Percentiles rank a stretch among this genome's conserved stretches.
Evolutionary conservation across 2,797 vertebrate species (phyloP).

Genomic region (Danio aesculapii): DNA sequence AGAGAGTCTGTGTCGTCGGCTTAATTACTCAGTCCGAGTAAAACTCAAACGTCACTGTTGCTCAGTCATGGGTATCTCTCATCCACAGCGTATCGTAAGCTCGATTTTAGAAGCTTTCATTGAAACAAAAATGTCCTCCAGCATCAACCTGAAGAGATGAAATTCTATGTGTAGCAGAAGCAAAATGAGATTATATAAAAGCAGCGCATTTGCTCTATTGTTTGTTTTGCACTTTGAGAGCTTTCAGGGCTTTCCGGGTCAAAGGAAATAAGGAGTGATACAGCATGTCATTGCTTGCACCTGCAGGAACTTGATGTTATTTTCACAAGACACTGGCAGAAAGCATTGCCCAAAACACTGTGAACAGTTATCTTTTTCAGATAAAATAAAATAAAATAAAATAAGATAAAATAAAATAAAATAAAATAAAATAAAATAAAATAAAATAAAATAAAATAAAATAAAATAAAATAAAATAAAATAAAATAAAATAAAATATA

Average conservation of each 20-base stretch:
- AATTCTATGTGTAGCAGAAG: conserved; percentile 1
- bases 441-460: background rate
- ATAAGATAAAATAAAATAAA: too few relatives aligned
- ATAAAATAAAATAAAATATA: too few relatives aligned
- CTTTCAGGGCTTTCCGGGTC: conserved; percentile 7
- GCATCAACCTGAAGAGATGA: conserved; percentile 12
- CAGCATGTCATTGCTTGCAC: conserved; percentile 16
- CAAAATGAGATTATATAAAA: conserved; percentile 38
- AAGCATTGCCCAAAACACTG: background rate
- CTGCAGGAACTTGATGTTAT: conserved; percentile 15
- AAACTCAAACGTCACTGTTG: conserved; percentile 49
- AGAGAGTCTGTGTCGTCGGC: conserved; percentile 42
- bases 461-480: too few relatives aligned
- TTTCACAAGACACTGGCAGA: conserved; percentile 6
- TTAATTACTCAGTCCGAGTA: conserved; percentile 32
- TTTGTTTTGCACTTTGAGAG: conserved; percentile 22
- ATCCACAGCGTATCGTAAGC: conserved; percentile 16
- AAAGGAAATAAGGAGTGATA: conserved; percentile 15
- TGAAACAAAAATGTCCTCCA: background rate
- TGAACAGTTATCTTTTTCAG: background rate
- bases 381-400: background rate
- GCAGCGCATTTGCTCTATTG: conserved; percentile 20
- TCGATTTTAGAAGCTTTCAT: conserved; percentile 23
- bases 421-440: background rate
- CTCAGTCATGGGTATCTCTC: conserved; percentile 50